phyloP scores from a whole-genome alignment of 2,113 vertebrate genomes.

The Hippocampus barbouri region DNA sequence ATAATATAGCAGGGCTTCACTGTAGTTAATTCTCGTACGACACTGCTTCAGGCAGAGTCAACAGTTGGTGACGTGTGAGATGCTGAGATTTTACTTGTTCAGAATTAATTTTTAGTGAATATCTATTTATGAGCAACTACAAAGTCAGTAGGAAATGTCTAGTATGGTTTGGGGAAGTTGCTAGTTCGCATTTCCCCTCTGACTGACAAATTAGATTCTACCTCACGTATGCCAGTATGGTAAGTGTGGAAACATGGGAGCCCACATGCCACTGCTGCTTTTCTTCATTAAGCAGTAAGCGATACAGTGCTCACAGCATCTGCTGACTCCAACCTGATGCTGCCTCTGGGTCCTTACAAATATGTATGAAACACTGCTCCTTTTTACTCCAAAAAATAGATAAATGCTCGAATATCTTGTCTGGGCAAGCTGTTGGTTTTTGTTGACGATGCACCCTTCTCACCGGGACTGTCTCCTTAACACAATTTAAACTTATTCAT shows the following conservation, averaged over 20 bases:
- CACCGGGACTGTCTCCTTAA: background rate
- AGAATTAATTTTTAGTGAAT: conserved; percentile 1
- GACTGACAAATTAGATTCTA: conserved; percentile 31
- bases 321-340: conserved; percentile 18
- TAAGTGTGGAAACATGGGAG: conserved; percentile 14
- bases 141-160: conserved; percentile 6
- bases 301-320: conserved; percentile 24
- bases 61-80: conserved; percentile 1
- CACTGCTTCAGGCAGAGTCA: conserved; percentile 20
- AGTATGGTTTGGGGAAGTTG: conserved; percentile 13
- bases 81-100: conserved; percentile 3
- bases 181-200: conserved; percentile 7
- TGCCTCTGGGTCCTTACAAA: conserved; percentile 7
- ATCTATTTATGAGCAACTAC: background rate
- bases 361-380: conserved; percentile 20
- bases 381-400: conserved; percentile 14
- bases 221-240: conserved; percentile 17
- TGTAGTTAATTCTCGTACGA: conserved; percentile 8
- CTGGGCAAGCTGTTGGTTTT: conserved; percentile 27
- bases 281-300: conserved; percentile 15
- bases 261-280: conserved; percentile 24
- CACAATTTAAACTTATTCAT: background rate
- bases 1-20: background rate
- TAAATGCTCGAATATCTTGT: background rate
- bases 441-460: conserved; percentile 10